phyloP scores from a whole-genome alignment of 1,140 invertebrate genomes.

The Oppia nitens region DNA sequence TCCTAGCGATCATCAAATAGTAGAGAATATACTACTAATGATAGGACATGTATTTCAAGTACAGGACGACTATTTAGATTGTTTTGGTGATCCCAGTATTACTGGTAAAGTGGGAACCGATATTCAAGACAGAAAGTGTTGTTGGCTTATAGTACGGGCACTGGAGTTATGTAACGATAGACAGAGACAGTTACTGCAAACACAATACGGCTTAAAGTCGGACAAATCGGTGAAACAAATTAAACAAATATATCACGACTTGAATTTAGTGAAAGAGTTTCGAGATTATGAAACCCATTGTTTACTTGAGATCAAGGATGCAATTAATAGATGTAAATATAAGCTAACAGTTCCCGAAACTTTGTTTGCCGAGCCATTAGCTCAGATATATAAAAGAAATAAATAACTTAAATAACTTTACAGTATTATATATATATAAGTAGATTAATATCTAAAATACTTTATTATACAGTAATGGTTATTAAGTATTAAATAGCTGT shows the following conservation, averaged over 20 bases:
- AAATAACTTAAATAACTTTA: no score
- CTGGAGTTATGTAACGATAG: constrained; percentile 33
- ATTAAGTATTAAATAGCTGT: no score
- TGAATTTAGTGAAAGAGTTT: constrained; percentile 10
- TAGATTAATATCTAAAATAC: no score
- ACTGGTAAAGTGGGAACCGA: constrained; percentile 40
- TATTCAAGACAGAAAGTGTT: constrained; percentile 39
- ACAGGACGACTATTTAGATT: constrained; percentile 46
- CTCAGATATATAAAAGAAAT: background rate
- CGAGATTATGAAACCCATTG: constrained; percentile 8
- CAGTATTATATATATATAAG: no score
- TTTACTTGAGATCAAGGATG: background rate
- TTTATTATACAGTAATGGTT: no score
- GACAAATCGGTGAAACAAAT: constrained; percentile 3
- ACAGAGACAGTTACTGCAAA: constrained; percentile 50
- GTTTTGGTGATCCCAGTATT: constrained; percentile 34
- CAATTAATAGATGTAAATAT: background rate
- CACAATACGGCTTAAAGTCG: constrained; percentile 8
- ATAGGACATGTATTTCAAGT: constrained; percentile 97
- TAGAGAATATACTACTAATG: constrained; percentile 68
- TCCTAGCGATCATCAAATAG: constrained; percentile 31
- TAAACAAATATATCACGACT: constrained; percentile 13
- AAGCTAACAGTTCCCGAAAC: background rate
- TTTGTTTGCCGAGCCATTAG: background rate
- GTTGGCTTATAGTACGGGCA: constrained; percentile 35